These are phyloP conservation scores for Halichondria panicea DNA, from an alignment of 37 sponge, comb jelly and placozoan species.

Conservation along the genomic window DNA sequence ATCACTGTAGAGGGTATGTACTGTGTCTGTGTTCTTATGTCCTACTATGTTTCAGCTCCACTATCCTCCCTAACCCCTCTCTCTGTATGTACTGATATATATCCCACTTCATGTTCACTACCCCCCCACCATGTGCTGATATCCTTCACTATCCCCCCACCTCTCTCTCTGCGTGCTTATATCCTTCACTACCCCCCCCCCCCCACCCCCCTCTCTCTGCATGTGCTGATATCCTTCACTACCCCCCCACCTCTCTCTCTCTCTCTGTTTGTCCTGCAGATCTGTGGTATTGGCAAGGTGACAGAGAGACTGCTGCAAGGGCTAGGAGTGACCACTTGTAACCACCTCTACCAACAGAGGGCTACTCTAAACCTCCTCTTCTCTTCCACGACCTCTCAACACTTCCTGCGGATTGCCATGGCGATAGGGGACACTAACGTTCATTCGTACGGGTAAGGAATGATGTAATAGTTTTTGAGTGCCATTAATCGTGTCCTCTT, in stretches of 20 bases:
- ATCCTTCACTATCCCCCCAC: too few relatives aligned
- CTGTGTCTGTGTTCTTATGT: neutral
- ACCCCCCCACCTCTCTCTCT: neutral
- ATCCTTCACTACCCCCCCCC: too few relatives aligned
- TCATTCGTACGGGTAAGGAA: slow-evolving; percentile 51
- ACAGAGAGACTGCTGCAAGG: slow-evolving; percentile 86
- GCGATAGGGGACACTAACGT: slow-evolving; percentile 82
- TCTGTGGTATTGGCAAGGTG: slow-evolving; percentile 93
- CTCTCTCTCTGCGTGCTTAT: too few relatives aligned
- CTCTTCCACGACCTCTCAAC: slow-evolving; percentile 57
- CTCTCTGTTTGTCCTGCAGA: slow-evolving; percentile 18
- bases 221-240: too few relatives aligned
- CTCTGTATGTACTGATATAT: too few relatives aligned
- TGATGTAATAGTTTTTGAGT: neutral
- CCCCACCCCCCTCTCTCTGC: neutral
- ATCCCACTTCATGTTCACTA: too few relatives aligned
- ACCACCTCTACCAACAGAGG: slow-evolving; percentile 80
- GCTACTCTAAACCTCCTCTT: slow-evolving; percentile 71
- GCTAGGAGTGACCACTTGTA: slow-evolving; percentile 67
- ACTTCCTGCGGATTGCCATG: slow-evolving; percentile 65
- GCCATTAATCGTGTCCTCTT: neutral
- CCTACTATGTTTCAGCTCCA: neutral
- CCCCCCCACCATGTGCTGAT: too few relatives aligned
- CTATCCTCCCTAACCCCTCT: too few relatives aligned
- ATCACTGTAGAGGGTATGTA: neutral